phyloP scores from a whole-genome alignment of 2,888 invertebrate species.

The Erebia palarica region DNA sequence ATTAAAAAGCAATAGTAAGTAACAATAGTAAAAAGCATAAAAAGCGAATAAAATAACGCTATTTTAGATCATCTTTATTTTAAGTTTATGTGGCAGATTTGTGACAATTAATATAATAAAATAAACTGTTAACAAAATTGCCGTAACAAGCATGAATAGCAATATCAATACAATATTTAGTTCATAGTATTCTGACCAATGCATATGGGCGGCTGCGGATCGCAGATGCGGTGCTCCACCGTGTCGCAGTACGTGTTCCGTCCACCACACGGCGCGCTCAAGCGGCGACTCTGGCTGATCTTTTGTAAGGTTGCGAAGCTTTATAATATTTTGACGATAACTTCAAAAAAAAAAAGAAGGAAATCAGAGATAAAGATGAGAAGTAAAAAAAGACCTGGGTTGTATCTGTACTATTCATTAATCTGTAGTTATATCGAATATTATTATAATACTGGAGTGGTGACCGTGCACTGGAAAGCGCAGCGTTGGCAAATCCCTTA shows the following conservation, averaged over 20 bases:
- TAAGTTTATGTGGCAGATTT: not conserved
- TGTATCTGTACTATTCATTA: not conserved
- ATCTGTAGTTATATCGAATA: too few species aligned
- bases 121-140: not conserved
- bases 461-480: too few species aligned
- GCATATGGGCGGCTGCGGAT: slow-evolving; percentile 36
- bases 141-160: not conserved
- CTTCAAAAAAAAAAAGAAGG: slow-evolving; percentile 33
- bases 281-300: slow-evolving; percentile 41
- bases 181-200: slow-evolving; percentile 39
- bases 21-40: too few species aligned
- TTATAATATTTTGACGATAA: slow-evolving; percentile 38
- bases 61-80: not conserved
- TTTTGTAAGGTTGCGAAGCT: slow-evolving; percentile 35
- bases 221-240: slow-evolving; percentile 41
- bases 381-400: not conserved
- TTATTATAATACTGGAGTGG: too few species aligned
- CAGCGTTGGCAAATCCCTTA: too few species aligned
- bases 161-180: slow-evolving; percentile 26
- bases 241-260: slow-evolving; percentile 42
- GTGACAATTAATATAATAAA: not conserved
- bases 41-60: too few species aligned
- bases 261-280: slow-evolving; percentile 46
- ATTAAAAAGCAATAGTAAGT: too few species aligned
- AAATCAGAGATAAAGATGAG: not conserved